These are phyloP conservation scores for Spisula subtruncata DNA, from an alignment of 2,888 invertebrate species.

Conservation along the genomic window DNA sequence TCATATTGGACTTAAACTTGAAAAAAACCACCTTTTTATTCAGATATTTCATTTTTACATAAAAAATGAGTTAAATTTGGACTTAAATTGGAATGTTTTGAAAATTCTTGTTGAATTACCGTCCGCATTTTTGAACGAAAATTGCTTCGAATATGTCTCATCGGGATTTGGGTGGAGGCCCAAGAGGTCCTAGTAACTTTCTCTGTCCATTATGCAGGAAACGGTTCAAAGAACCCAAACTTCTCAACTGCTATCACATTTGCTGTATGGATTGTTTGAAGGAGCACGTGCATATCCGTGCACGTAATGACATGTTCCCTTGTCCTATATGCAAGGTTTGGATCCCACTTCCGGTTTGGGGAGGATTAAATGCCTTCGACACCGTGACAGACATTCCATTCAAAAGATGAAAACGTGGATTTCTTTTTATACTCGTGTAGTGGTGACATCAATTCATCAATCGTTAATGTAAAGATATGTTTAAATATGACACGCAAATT, in stretches of 20 bases:
- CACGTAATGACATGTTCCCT: slow-evolving; percentile 68
- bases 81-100: no score
- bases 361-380: slow-evolving; percentile 69
- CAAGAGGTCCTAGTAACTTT: slow-evolving; percentile 63
- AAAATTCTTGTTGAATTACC: no score
- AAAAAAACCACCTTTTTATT: no score
- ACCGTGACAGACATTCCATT: slow-evolving; percentile 16
- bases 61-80: no score
- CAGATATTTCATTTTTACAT: no score
- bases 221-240: slow-evolving; percentile 57
- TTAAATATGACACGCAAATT: no score
- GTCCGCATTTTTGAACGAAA: no score
- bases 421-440: no score
- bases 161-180: slow-evolving; percentile 54
- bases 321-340: slow-evolving; percentile 70
- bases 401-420: background rate
- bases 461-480: no score
- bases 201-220: slow-evolving; percentile 66
- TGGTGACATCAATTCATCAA: no score
- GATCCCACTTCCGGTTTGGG: slow-evolving; percentile 72
- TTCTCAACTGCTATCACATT: slow-evolving; percentile 71
- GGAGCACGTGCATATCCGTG: slow-evolving; percentile 56
- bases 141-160: slow-evolving; percentile 50
- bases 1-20: no score
- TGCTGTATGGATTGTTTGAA: slow-evolving; percentile 66